Evolutionary conservation across 92 coral and sea anemone species (phyloP).

Genomic region (Scolanthus callimorphus): DNA sequence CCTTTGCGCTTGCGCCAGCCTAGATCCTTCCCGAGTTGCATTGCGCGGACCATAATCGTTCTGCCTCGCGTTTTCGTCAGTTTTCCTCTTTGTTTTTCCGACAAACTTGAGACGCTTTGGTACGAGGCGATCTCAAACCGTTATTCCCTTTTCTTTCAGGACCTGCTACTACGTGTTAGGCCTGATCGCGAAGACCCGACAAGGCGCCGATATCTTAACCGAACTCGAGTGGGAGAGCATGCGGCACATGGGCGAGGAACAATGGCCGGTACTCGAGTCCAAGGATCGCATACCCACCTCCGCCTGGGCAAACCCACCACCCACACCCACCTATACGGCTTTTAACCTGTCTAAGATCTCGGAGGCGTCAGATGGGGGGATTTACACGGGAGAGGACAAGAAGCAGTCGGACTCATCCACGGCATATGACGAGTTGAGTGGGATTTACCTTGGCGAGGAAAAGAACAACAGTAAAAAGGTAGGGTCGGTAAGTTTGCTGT

Average conservation of each 20-base stretch:
- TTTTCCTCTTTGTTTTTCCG: too few species aligned
- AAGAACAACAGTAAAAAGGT: slow-evolving; percentile 30
- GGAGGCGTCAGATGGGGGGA: slow-evolving; percentile 51
- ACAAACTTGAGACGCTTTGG: too few species aligned
- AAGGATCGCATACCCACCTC: slow-evolving; percentile 45
- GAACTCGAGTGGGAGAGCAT: slow-evolving; percentile 90
- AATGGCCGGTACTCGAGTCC: slow-evolving; percentile 87
- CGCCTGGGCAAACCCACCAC: slow-evolving; percentile 10
- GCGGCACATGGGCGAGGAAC: slow-evolving; percentile 83
- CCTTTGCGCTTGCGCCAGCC: too few species aligned
- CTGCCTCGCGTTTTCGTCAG: too few species aligned
- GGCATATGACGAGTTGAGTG: slow-evolving; percentile 85
- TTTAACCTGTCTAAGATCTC: slow-evolving; percentile 40
- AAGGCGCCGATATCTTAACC: slow-evolving; percentile 86
- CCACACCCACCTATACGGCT: slow-evolving; percentile 17
- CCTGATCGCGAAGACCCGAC: slow-evolving; percentile 91
- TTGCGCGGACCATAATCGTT: too few species aligned
- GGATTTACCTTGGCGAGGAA: slow-evolving; percentile 91
- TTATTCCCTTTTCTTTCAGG: slow-evolving; percentile 30
- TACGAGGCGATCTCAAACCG: too few species aligned
- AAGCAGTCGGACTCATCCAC: slow-evolving; percentile 58
- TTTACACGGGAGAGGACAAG: slow-evolving; percentile 54
- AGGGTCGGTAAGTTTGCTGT: too few species aligned
- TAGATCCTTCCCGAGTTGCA: too few species aligned
- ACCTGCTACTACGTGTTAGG: slow-evolving; percentile 95